phyloP scores from a whole-genome alignment of 2,888 invertebrate species.

The Acholoe squamosa region DNA sequence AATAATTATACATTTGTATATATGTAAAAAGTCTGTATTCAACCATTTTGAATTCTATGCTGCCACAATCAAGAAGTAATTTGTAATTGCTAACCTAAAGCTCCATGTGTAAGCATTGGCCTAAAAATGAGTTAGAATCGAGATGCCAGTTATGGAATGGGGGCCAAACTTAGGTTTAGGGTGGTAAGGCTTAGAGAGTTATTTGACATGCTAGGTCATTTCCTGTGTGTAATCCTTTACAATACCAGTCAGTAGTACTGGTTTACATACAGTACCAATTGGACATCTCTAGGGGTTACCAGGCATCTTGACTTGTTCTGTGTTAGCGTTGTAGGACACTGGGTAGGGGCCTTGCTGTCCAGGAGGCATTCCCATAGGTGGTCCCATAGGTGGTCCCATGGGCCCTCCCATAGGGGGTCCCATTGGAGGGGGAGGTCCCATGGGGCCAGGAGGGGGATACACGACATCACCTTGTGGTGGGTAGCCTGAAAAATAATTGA shows the following conservation, averaged over 20 bases:
- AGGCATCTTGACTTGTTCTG: slow-evolving; percentile 44
- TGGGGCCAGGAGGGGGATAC: slow-evolving; percentile 18
- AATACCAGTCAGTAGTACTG: neutral
- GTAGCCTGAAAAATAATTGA: slow-evolving; percentile 2
- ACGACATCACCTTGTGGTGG: neutral
- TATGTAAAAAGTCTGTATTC: no score
- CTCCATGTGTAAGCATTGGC: neutral
- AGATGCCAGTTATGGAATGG: neutral
- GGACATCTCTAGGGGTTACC: neutral
- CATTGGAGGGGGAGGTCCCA: neutral
- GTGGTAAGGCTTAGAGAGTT: neutral
- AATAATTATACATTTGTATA: no score
- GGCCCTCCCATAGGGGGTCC: neutral
- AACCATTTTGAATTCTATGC: no score
- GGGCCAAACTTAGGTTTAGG: neutral
- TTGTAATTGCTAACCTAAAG: no score
- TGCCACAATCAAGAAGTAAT: no score
- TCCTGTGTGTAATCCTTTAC: neutral
- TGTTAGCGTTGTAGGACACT: neutral
- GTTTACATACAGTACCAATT: no score
- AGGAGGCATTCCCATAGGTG: slow-evolving; percentile 6
- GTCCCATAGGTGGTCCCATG: neutral
- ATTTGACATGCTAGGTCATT: neutral
- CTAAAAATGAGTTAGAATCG: neutral
- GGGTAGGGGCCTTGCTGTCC: neutral